Evolutionary conservation across 2,797 vertebrate genomes (phyloP).

Genomic region (Kryptolebias ocellatus): DNA sequence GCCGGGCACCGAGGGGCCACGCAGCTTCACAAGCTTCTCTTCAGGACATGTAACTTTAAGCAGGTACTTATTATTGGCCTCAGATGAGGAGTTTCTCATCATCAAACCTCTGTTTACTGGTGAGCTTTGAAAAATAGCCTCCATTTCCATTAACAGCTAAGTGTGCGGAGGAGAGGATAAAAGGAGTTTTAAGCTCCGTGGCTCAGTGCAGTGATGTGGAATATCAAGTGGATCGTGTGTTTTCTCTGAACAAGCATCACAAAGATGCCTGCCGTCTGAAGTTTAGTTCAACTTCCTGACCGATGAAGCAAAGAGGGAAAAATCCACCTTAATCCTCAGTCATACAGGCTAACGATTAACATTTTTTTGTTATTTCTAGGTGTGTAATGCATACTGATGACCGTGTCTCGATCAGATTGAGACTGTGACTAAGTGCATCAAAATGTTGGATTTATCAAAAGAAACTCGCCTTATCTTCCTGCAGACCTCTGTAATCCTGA

Average conservation of each 20-base stretch:
- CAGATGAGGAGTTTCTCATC: conserved; percentile 31
- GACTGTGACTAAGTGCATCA: neutral
- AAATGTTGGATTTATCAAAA: conserved; percentile 2
- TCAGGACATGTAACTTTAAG: conserved; percentile 56
- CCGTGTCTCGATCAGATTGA: neutral
- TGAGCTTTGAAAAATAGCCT: conserved; percentile 12
- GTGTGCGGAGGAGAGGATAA: conserved; percentile 26
- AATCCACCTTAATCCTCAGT: conserved; percentile 38
- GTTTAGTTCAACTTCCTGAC: conserved; percentile 37
- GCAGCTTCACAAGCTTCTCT: conserved; percentile 31
- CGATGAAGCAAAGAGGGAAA: neutral
- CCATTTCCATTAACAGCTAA: conserved; percentile 29
- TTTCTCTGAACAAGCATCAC: conserved; percentile 36
- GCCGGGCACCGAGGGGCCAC: conserved; percentile 13
- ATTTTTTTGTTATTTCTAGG: conserved; percentile 18
- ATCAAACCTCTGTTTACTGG: conserved; percentile 15
- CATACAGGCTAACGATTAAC: conserved; percentile 26
- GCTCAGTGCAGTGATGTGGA: conserved; percentile 34
- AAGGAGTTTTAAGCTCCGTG: conserved; percentile 29
- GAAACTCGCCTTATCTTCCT: neutral
- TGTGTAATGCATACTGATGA: conserved; percentile 23
- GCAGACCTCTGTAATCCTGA: conserved; percentile 13
- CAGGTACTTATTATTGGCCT: conserved; percentile 43
- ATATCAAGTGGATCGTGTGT: conserved; percentile 37
- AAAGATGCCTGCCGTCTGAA: conserved; percentile 20